Base-by-base conservation (phyloP, 2,113 vertebrate genomes). In the Phaetusa simplex region DNA sequence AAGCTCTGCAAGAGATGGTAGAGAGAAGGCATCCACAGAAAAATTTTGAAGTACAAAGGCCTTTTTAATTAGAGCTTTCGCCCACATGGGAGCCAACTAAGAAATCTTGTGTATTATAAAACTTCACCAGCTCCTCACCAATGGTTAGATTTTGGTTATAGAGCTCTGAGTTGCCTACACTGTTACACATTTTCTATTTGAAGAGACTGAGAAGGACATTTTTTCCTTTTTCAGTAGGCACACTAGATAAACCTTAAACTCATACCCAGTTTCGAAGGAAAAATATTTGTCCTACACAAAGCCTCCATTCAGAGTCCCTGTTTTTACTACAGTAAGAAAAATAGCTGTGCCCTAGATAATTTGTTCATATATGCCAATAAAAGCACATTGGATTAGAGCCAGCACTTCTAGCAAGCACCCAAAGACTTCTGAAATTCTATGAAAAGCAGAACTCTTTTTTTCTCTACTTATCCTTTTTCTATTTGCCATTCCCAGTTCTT, bases 261-360 rank as follows among this genome's bases (percentile, higher is more conserved):
- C 2, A 0, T 40, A 93, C 55, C 24, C 83, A 36, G 23, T 85
- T 88, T 86, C 76, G 90, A 95, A 93, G 70, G n/a, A 87, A 90
- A 95, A 98, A 94, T 95, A 97, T 94, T 88, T 91, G 80, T 94
- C 81, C 91, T 88, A 40, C 90, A 95, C 93, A 97, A 96, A 96
- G 91, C 62, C 52, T 92, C 87, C 77, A 97, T 97, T 97, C 93
- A 97, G 82, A 3, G 38, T 64, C 95, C 74, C 58, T 95, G 92
- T 94, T 97, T 95, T 97, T 86, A 95, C 66, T 95, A 40, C 83
- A 72, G 91, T 67, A 95, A 96, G 93, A 97, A 95, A 96, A 97
- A 95, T 92, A 98, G 78, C 86, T 95, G 83, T 92, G 95, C 72
- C 93, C 85, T 86, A 82, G 88, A 90, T 94, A 96, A 96, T 92